Conservation (phyloP, 2,888 invertebrate genomes). For the Hedya salicella region DNA sequence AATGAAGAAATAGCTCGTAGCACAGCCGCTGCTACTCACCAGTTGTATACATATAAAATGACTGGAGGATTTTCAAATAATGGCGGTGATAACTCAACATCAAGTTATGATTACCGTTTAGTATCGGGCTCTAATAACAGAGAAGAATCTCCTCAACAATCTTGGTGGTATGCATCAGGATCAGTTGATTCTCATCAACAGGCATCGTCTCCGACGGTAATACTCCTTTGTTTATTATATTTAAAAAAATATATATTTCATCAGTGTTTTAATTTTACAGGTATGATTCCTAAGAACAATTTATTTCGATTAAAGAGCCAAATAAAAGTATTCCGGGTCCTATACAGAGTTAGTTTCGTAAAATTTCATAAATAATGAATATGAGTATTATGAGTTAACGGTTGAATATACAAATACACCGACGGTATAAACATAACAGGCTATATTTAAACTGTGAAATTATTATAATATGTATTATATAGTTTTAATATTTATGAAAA, state of each 20-base stretch:
- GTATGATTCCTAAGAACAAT: no score
- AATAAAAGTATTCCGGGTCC: no score
- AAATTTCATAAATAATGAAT: no score
- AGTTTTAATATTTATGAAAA: background rate
- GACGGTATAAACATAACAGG: no score
- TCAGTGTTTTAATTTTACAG: no score
- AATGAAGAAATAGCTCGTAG: constrained; percentile 80
- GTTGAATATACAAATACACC: no score
- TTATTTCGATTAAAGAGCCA: no score
- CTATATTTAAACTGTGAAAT: no score
- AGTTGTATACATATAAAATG: constrained; percentile 94
- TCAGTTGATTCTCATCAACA: constrained; percentile 83
- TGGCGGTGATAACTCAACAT: constrained; percentile 87
- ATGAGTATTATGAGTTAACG: no score
- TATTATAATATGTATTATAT: background rate
- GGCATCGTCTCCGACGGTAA: constrained; percentile 79
- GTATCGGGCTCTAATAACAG: constrained; percentile 85
- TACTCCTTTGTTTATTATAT: constrained; percentile 43
- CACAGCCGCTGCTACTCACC: constrained; percentile 85
- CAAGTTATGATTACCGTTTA: constrained; percentile 91
- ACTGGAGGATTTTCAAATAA: constrained; percentile 91
- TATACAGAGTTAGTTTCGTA: no score
- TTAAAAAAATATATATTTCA: no score
- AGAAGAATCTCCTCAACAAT: constrained; percentile 77
- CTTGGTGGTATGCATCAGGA: constrained; percentile 91